Evolutionary conservation across 2,888 invertebrate genomes (phyloP).

Genomic region (Caenorhabditis parvicauda): DNA sequence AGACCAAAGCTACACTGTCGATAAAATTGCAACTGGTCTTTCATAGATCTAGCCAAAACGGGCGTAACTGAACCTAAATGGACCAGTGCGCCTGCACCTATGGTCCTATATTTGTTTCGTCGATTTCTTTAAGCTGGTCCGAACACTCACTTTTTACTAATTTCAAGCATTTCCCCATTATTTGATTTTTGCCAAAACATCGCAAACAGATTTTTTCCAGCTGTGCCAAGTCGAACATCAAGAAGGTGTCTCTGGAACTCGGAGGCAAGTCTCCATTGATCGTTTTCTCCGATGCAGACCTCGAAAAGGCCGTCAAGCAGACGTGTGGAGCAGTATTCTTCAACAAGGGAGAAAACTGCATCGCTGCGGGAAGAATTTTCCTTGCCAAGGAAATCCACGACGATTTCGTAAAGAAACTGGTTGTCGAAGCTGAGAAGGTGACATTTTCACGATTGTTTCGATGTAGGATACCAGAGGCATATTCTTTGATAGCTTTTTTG

Average conservation of each 20-base stretch:
- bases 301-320: constrained; percentile 80
- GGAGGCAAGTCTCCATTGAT: constrained; percentile 94
- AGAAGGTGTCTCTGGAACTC: constrained; percentile 88
- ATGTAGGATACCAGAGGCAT: too few relatives aligned
- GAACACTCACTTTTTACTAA: too few relatives aligned
- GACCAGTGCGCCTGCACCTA: too few relatives aligned
- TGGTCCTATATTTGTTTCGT: too few relatives aligned
- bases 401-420: constrained; percentile 74
- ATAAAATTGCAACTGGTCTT: not conserved
- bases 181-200: not conserved
- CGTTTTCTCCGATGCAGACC: constrained; percentile 87
- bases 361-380: constrained; percentile 90
- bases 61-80: too few relatives aligned
- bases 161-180: not conserved
- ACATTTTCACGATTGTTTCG: not conserved
- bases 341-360: constrained; percentile 97
- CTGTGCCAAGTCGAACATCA: constrained; percentile 84
- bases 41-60: too few relatives aligned
- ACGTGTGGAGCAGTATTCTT: constrained; percentile 72
- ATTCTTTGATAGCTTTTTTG: too few relatives aligned
- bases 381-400: constrained; percentile 88
- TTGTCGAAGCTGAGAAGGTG: constrained; percentile 34
- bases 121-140: too few relatives aligned
- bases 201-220: constrained; percentile 65
- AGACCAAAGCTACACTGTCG: not conserved